Percentiles rank a stretch among this genome's conserved stretches.
phyloP scores from a whole-genome alignment of 30 jellyfish, hydroid and myxozoan species.

The Aurelia sp. region DNA sequence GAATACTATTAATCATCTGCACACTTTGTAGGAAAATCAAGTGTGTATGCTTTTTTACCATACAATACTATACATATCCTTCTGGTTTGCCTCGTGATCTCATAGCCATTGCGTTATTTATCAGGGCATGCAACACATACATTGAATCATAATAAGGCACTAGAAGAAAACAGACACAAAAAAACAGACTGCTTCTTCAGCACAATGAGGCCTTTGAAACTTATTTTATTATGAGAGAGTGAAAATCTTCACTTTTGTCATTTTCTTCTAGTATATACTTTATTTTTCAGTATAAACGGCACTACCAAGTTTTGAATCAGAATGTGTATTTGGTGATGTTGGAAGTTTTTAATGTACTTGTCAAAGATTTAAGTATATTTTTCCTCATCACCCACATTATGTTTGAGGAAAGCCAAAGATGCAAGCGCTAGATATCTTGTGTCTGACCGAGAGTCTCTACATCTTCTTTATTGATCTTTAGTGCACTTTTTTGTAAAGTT shows the following conservation, averaged over 20 bases:
- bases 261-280: too few relatives aligned
- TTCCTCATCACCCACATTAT: constrained; percentile 27
- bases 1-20: too few relatives aligned
- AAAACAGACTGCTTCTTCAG: too few relatives aligned
- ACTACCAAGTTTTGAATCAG: neutral
- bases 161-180: too few relatives aligned
- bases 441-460: constrained; percentile 70
- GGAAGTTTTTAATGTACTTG: neutral
- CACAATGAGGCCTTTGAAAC: too few relatives aligned
- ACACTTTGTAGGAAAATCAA: too few relatives aligned
- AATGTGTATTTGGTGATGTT: neutral
- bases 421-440: neutral
- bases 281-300: too few relatives aligned
- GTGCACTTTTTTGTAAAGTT: too few relatives aligned
- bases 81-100: neutral
- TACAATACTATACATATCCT: too few relatives aligned
- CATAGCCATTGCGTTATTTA: neutral
- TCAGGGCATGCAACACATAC: neutral
- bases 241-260: too few relatives aligned
- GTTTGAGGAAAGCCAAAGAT: constrained; percentile 43
- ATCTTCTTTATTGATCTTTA: neutral
- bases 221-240: too few relatives aligned
- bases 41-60: too few relatives aligned
- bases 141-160: neutral
- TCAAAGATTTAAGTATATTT: neutral